A percentile compares a stretch with the other conserved stretches of the same genome.
These are phyloP conservation scores for Brachionus calyciflorus DNA, from an alignment of 1,140 invertebrate species.

Conservation along the genomic window DNA sequence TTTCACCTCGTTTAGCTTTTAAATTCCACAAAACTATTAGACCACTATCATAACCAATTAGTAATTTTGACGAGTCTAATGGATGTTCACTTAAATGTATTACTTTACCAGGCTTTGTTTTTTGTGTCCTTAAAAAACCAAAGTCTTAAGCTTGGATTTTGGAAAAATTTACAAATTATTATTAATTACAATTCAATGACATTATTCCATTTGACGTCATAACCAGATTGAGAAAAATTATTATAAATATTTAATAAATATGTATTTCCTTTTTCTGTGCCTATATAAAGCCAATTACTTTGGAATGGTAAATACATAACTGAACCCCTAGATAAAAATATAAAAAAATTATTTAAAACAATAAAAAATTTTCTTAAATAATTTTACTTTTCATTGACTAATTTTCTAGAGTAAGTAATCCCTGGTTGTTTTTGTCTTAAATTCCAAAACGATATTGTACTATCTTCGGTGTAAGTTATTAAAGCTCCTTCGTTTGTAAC, in stretches of 20 bases:
- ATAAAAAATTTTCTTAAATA: no score
- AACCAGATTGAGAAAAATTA: constrained; percentile 89
- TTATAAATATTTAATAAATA: constrained; percentile 89
- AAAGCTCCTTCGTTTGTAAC: constrained; percentile 70
- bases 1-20: constrained; percentile 66
- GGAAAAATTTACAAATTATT: neutral
- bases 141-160: neutral
- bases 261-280: constrained; percentile 94
- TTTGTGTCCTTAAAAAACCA: neutral
- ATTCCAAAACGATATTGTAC: constrained; percentile 93
- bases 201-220: constrained; percentile 99
- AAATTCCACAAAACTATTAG: constrained; percentile 94
- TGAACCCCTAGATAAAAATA: neutral
- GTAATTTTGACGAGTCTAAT: constrained; percentile 87
- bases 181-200: constrained; percentile 97
- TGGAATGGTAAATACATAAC: constrained; percentile 65
- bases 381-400: constrained; percentile 88
- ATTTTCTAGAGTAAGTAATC: constrained; percentile 90
- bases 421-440: constrained; percentile 87
- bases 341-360: neutral
- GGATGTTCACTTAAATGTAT: constrained; percentile 93
- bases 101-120: constrained; percentile 72
- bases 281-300: constrained; percentile 97
- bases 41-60: constrained; percentile 93
- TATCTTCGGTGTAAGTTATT: constrained; percentile 87